Percentiles rank a stretch among this genome's conserved stretches.
phyloP scores from a whole-genome alignment of 2,797 vertebrate genomes.

The Huso huso region DNA sequence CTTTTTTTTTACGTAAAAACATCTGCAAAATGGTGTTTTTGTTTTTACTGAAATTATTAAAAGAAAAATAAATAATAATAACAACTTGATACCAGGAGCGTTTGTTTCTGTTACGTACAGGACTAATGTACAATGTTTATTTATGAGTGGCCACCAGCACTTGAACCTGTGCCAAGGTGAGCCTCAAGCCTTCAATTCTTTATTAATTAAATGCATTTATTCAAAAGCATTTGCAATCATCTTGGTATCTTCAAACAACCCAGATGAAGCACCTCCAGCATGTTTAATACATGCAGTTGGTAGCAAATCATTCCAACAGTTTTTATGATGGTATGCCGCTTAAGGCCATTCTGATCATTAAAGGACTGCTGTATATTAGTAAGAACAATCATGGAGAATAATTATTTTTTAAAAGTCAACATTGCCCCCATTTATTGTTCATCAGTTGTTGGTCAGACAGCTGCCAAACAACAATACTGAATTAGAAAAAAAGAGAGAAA shows the following conservation, averaged over 20 bases:
- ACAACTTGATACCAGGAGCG: constrained; percentile 57
- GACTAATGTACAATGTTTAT: constrained; percentile 61
- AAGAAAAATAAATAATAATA: constrained; percentile 35
- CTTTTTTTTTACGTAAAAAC: too few species aligned
- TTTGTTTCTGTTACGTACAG: constrained; percentile 59
- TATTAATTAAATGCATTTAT: constrained; percentile 67
- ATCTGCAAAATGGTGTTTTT: too few species aligned
- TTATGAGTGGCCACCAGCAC: constrained; percentile 55
- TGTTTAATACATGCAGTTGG: constrained; percentile 19
- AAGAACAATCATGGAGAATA: too few species aligned
- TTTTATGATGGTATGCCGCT: not conserved
- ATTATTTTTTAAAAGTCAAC: too few species aligned
- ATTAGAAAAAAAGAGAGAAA: too few species aligned
- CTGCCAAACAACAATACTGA: too few species aligned
- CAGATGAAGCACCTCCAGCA: constrained; percentile 49
- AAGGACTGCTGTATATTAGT: not conserved
- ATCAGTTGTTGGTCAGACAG: too few species aligned
- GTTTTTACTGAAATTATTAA: not conserved
- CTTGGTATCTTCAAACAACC: constrained; percentile 46
- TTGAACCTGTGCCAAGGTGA: constrained; percentile 45
- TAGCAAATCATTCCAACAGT: not conserved
- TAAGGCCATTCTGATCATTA: not conserved
- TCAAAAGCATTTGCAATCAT: constrained; percentile 52
- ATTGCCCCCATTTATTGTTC: too few species aligned
- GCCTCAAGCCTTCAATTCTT: constrained; percentile 46